Base-by-base conservation (phyloP, 2,888 invertebrate genomes). In the Calliopum simillimum region DNA sequence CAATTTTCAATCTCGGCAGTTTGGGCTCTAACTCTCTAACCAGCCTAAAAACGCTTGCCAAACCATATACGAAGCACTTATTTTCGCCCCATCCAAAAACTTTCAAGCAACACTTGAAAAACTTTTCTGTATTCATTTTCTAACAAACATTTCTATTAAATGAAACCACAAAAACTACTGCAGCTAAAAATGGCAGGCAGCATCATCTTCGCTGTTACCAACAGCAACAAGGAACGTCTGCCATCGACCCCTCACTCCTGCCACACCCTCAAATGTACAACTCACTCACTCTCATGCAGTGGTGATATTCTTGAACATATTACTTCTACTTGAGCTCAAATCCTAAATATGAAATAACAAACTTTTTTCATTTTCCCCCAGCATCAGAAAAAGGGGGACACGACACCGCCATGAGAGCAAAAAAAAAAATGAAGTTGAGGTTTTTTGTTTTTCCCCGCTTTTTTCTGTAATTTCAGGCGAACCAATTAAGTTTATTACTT, bases 401-500 rank as follows among this genome's bases (percentile, higher is more conserved):
- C 13, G 21, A 21, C 21, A 46, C 51, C 2, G 14, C 11, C 21
- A 43, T 14, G 16, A 55, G 14, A 53, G 13, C 21, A 16, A n/a
- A n/a, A n/a, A n/a, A n/a, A n/a, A n/a, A n/a, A n/a, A n/a, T n/a
- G n/a, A 41, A 19, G 11, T 19, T 13, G 25, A 59, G 59, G 41
- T 51, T 65, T 53, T 44, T 46, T 14, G 16, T 5, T 3, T 53
- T 12, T 19, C n/a, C 53, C 53, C 19, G 2, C 3, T 43, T 21
- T n/a, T 43, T 14, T 16, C 16, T 46, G 13, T 1, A 12, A 5
- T 56, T 41, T 53, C 16, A 79, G 81, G 77, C 78, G 78, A 80
- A 81, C 81, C 80, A 80, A 80, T 81, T 80, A 81, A 80, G 82
- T 81, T 82, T 80, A 80, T 80, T 80, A 80, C 80, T 81, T 80